Percentiles rank a stretch among this genome's conserved stretches.
These are phyloP conservation scores for Coecobrya sp. DNA, from an alignment of 2,888 invertebrate species.

Conservation along the genomic window DNA sequence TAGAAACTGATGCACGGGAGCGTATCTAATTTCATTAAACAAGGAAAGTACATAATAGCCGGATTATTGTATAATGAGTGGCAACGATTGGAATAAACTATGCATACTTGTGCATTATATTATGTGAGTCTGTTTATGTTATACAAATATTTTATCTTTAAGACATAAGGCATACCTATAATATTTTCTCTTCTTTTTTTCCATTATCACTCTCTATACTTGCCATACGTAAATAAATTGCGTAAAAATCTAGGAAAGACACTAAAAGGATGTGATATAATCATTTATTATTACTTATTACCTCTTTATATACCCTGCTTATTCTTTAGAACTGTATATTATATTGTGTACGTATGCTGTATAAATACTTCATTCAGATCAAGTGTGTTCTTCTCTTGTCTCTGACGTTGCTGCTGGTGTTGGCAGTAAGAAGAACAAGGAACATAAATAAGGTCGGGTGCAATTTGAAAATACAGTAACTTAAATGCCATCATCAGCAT, in stretches of 20 bases:
- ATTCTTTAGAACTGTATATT: neutral
- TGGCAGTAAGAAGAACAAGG: conserved; percentile 26
- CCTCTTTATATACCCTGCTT: neutral
- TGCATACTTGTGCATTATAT: neutral
- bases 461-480: neutral
- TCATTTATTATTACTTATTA: conserved; percentile 29
- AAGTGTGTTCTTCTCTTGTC: conserved; percentile 41
- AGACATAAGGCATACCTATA: too few species aligned
- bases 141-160: too few species aligned
- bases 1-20: conserved; percentile 1
- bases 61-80: conserved; percentile 28
- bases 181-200: neutral
- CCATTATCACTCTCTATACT: neutral
- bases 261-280: neutral
- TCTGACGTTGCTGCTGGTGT: neutral
- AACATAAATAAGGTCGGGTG: neutral
- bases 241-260: neutral
- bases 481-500: conserved; percentile 51
- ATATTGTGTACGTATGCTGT: neutral
- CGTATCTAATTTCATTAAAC: conserved; percentile 59
- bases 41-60: conserved; percentile 32
- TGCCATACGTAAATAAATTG: neutral
- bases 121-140: too few species aligned
- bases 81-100: neutral
- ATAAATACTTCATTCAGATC: conserved; percentile 47